These are phyloP conservation scores for Aplochiton taeniatus DNA, from an alignment of 2,797 vertebrate species.

Conservation along the genomic window DNA sequence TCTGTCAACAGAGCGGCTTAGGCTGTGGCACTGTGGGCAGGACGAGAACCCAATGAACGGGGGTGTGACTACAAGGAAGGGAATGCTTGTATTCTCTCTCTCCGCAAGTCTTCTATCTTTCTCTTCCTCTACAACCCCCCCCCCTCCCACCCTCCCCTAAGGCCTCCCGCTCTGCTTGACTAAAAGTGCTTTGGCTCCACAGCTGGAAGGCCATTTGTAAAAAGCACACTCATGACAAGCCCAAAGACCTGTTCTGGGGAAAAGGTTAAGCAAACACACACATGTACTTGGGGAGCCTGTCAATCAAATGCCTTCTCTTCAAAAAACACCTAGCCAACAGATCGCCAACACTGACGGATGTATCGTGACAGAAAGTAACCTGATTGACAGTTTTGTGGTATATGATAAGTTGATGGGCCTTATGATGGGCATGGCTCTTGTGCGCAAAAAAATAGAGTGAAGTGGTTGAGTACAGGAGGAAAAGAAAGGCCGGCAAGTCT, in stretches of 20 bases:
- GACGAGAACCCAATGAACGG: conserved; percentile 49
- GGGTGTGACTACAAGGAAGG: conserved; percentile 71
- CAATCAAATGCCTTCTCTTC: conserved; percentile 41
- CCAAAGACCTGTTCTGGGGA: conserved; percentile 39
- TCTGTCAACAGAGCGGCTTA: conserved; percentile 61
- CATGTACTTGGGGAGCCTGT: conserved; percentile 32
- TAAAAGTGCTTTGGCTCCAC: conserved; percentile 50
- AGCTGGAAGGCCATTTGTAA: conserved; percentile 46
- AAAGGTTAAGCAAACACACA: conserved; percentile 50
- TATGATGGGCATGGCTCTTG: no score
- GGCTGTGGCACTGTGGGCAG: conserved; percentile 61
- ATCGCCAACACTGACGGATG: conserved; percentile 27
- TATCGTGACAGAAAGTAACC: conserved; percentile 16
- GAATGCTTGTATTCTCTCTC: conserved; percentile 64
- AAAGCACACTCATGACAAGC: conserved; percentile 45
- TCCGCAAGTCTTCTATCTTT: conserved; percentile 50
- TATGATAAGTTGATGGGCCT: no score
- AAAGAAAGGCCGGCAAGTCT: conserved; percentile 11
- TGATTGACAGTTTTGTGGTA: no score
- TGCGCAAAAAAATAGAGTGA: conserved; percentile 9
- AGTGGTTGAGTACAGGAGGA: conserved; percentile 25
- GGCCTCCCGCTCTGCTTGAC: conserved; percentile 55
- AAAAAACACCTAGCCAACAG: conserved; percentile 9
- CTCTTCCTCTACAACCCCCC: conserved; percentile 64
- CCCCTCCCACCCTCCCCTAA: conserved; percentile 65